Base-by-base conservation (phyloP, 2,797 vertebrate genomes). In the Linurgus olivaceus region DNA sequence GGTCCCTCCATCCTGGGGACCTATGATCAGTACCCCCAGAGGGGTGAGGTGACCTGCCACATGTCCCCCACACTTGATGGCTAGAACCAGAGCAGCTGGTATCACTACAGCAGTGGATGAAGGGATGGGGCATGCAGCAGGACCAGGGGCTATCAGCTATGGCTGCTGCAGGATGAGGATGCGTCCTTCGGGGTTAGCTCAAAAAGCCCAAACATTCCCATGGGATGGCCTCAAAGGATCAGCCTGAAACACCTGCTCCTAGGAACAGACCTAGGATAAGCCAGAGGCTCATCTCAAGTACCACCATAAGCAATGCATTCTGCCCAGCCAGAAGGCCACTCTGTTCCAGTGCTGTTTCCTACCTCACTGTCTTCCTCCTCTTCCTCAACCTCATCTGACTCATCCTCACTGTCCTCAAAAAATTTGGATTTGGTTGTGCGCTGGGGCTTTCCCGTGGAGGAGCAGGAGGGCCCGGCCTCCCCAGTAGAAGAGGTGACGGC, bases 391-490 rank as follows among this genome's bases (percentile, higher is more conserved):
- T 99, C 99, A 95, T 99, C 99, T 57, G 99, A 99, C 95, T 99
- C 98, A 96, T 98, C 99, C 88, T 99, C 99, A 71, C 99, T 99
- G 98, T 99, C 99, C 83, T 99, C 99, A 97, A 99, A 99, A 97
- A 99, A 99, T 97, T 98, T 99, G 93, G 99, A 99, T 97, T 99
- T 99, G 96, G 98, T 95, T 95, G 98, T 98, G 95, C 98, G 98
- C 93, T 97, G 97, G 79, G 98, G 96, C 96, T 98, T 98, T 76
- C 98, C 98, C 23, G 98, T 98, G n/a, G 99, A 99, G 84, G 99
- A 99, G 98, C 99, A 99, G 96, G 99, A 99, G 65, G 99, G 99
- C 58, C 99, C 99, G 37, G 99, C 99, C 77, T 99, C 99, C 87
- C 98, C 98, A 75, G 98, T 98, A 59, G 97, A 97, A 82, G 98